Evolutionary conservation across 2,113 vertebrate genomes (phyloP).

Genomic region (Sigmodon hispidus): DNA sequence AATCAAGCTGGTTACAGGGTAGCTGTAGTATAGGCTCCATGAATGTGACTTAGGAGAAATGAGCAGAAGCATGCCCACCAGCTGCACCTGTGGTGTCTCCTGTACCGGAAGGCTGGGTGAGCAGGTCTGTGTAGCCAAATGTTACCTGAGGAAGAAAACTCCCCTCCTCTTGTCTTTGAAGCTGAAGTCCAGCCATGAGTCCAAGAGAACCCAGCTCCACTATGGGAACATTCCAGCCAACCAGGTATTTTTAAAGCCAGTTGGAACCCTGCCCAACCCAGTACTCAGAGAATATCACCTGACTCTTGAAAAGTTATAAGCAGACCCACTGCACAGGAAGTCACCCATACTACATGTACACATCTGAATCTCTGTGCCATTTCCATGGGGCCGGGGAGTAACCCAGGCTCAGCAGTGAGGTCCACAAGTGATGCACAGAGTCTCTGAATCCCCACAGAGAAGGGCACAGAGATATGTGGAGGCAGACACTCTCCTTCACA

Average conservation of each 20-base stretch:
- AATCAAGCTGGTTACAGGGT: neutral
- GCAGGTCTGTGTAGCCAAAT: neutral
- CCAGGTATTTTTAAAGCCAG: neutral
- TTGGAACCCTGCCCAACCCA: neutral
- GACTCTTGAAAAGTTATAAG: fast-evolving
- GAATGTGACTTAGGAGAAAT: neutral
- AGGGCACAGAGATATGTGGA: fast-evolving
- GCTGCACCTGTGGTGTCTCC: fast-evolving
- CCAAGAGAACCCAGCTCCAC: neutral
- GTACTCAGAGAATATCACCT: neutral
- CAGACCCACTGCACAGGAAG: neutral
- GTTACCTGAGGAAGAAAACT: fast-evolving
- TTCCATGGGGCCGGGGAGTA: neutral
- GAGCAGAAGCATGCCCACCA: neutral
- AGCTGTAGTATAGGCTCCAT: fast-evolving
- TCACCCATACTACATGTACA: fast-evolving
- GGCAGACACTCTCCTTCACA: neutral
- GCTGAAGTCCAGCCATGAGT: neutral
- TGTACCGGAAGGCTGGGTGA: fast-evolving
- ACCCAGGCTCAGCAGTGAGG: neutral
- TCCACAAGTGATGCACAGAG: fast-evolving
- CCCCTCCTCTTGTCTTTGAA: fast-evolving
- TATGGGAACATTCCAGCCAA: fast-evolving
- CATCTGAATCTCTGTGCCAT: fast-evolving
- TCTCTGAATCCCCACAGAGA: fast-evolving